These are phyloP conservation scores for Macroglossus sobrinus DNA, from an alignment of 2,113 vertebrate genomes.

Conservation along the genomic window DNA sequence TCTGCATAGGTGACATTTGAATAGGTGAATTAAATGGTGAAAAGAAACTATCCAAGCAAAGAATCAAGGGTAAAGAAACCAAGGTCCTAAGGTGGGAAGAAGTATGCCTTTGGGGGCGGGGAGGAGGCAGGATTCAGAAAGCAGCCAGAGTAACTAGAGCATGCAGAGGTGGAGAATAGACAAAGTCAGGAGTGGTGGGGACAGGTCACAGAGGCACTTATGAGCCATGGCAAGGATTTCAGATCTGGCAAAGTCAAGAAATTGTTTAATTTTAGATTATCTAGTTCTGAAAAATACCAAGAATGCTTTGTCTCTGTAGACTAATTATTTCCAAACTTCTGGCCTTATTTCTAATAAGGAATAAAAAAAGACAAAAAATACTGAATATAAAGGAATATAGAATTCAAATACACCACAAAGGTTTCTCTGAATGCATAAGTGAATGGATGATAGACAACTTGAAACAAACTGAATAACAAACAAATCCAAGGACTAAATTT, in stretches of 20 bases:
- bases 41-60: background rate
- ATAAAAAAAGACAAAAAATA: background rate
- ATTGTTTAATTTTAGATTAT: background rate
- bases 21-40: background rate
- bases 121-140: background rate
- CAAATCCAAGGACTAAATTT: background rate
- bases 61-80: background rate
- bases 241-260: background rate
- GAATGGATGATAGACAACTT: background rate
- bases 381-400: background rate
- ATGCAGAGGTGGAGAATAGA: accelerated
- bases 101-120: too few relatives aligned
- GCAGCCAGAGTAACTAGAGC: background rate
- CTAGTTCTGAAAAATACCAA: background rate
- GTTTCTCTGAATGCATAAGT: background rate
- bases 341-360: background rate
- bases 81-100: background rate
- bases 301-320: background rate
- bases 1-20: background rate
- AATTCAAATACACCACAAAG: background rate
- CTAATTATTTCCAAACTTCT: background rate
- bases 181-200: too few relatives aligned
- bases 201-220: background rate
- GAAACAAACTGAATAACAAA: background rate
- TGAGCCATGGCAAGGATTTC: background rate